These are phyloP conservation scores for Petrocephalus microphthalmus DNA, from an alignment of 2,113 vertebrate species.

Conservation along the genomic window DNA sequence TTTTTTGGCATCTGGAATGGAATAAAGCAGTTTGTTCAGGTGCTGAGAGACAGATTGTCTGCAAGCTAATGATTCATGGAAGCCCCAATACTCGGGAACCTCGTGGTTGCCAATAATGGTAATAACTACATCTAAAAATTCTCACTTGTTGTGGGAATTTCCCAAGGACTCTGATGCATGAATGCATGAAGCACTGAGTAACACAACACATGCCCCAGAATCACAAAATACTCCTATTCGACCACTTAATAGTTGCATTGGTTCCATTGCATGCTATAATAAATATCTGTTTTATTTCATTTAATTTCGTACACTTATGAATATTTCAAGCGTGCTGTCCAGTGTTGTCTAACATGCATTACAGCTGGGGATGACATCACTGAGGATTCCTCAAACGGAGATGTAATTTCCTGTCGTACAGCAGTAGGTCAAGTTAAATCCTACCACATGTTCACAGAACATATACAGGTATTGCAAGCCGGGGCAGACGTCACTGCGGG, in stretches of 20 bases:
- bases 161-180: not conserved
- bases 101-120: not conserved
- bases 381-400: conserved; percentile 1
- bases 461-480: not conserved
- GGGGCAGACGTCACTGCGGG: not conserved
- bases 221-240: not conserved
- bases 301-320: not conserved
- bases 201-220: not conserved
- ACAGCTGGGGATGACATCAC: conserved; percentile 15
- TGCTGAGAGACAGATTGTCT: not conserved
- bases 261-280: not conserved
- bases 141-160: conserved; percentile 5
- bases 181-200: not conserved
- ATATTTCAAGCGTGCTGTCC: not conserved
- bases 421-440: conserved; percentile 10
- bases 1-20: conserved; percentile 4
- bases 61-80: not conserved
- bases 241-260: not conserved
- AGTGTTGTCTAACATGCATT: not conserved
- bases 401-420: conserved; percentile 25
- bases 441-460: not conserved
- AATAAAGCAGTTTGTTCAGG: not conserved
- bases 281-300: not conserved
- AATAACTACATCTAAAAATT: conserved; percentile 4
- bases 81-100: not conserved